phyloP scores from a whole-genome alignment of 2,113 vertebrate species.

The Neolamprologus devosi region DNA sequence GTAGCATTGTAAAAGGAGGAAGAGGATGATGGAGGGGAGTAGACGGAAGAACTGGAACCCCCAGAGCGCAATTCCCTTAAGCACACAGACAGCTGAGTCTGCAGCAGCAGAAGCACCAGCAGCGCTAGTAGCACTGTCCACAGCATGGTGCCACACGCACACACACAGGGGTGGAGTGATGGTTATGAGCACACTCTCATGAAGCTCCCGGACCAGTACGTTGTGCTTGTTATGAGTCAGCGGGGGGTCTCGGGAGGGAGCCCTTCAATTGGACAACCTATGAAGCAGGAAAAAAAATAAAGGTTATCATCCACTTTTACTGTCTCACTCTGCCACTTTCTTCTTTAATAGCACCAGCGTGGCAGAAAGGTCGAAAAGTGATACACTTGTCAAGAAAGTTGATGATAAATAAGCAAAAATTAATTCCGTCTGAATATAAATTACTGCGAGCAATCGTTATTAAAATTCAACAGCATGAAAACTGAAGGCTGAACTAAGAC shows the following conservation, averaged over 20 bases:
- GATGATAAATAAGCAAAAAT: neutral
- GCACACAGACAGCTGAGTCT: slow-evolving; percentile 69
- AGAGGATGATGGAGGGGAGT: slow-evolving; percentile 4
- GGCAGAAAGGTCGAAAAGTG: neutral
- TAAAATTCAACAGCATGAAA: neutral
- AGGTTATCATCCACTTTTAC: neutral
- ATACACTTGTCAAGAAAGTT: neutral
- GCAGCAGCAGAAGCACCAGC: slow-evolving; percentile 70
- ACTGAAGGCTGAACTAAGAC: neutral
- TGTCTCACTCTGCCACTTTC: neutral
- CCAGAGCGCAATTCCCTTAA: slow-evolving; percentile 58
- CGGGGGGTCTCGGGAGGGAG: slow-evolving; percentile 13
- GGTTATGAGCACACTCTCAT: slow-evolving; percentile 45
- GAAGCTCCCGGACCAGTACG: slow-evolving; percentile 4
- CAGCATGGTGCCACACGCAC: slow-evolving; percentile 61
- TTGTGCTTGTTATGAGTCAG: slow-evolving; percentile 30
- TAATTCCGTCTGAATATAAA: neutral
- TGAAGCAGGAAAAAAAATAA: neutral
- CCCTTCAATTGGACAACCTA: slow-evolving; percentile 26
- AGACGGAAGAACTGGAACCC: neutral
- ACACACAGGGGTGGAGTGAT: neutral
- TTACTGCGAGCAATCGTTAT: neutral
- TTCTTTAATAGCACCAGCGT: neutral
- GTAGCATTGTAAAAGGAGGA: slow-evolving; percentile 40
- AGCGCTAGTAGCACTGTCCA: slow-evolving; percentile 71